A percentile compares a stretch with the other conserved stretches of the same genome.
phyloP scores from a whole-genome alignment of 2,888 invertebrate genomes.

The Leucophenga montana region DNA sequence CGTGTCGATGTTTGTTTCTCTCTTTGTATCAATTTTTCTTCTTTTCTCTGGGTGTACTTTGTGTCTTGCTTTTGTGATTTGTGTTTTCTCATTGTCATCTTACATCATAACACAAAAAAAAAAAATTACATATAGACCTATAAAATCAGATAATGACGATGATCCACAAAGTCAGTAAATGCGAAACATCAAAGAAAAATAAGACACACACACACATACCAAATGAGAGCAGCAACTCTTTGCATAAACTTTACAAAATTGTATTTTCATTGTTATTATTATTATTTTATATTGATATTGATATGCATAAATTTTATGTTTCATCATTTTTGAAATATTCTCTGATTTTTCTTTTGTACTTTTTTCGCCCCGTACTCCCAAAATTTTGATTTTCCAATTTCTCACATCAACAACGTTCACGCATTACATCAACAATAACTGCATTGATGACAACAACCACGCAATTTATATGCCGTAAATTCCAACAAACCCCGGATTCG shows the following conservation, averaged over 20 bases:
- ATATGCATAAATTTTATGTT: conserved; percentile 23
- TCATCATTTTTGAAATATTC: conserved; percentile 31
- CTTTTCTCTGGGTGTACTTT: conserved; percentile 42
- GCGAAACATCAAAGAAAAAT: too few species aligned
- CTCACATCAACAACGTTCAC: conserved; percentile 20
- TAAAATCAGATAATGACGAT: conserved; percentile 36
- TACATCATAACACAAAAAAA: conserved; percentile 40
- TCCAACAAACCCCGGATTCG: too few species aligned
- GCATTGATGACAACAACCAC: conserved; percentile 23
- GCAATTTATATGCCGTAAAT: too few species aligned
- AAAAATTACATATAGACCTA: conserved; percentile 38
- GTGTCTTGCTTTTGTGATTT: conserved; percentile 36
- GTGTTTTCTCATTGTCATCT: conserved; percentile 28
- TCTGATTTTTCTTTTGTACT: conserved; percentile 38
- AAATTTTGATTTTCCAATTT: conserved; percentile 13
- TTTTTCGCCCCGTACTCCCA: conserved; percentile 7
- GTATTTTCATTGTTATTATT: conserved; percentile 15
- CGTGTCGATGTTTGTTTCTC: conserved; percentile 49
- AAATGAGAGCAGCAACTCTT: background rate
- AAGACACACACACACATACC: background rate
- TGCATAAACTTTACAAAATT: background rate
- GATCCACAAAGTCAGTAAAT: conserved; percentile 58
- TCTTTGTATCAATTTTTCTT: conserved; percentile 52
- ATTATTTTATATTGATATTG: background rate
- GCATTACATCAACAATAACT: conserved; percentile 36